Evolutionary conservation across 1,140 invertebrate species (phyloP).

Genomic region (Drosophila arizonae): DNA sequence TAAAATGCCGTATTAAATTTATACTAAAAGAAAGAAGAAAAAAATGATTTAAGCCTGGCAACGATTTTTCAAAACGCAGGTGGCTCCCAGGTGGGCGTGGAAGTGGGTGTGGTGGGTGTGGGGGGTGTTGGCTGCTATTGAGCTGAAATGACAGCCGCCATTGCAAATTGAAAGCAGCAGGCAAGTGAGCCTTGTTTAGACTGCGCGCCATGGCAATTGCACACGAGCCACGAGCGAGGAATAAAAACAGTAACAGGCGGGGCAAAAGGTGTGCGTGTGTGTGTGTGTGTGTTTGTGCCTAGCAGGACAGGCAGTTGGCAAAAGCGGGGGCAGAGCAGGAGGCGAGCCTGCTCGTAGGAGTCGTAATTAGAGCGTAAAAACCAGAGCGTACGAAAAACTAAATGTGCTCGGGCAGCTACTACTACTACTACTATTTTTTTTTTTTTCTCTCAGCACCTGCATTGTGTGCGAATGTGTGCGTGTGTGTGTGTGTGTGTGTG

Average conservation of each 20-base stretch:
- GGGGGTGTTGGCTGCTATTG: constrained; percentile 56
- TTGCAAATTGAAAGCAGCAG: constrained; percentile 77
- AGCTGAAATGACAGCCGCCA: constrained; percentile 78
- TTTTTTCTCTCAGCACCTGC: constrained; percentile 53
- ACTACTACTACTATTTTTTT: constrained; percentile 48
- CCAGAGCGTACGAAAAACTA: constrained; percentile 80
- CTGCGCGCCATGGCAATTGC: constrained; percentile 76
- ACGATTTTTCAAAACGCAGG: constrained; percentile 32
- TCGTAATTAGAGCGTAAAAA: constrained; percentile 81
- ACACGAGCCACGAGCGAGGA: constrained; percentile 50
- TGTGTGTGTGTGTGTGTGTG: constrained; percentile 35
- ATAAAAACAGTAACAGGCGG: constrained; percentile 41
- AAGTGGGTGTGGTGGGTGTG: no score
- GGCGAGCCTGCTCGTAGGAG: constrained; percentile 55
- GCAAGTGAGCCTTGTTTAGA: constrained; percentile 79
- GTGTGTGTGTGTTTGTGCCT: background rate
- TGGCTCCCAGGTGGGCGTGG: constrained; percentile 10
- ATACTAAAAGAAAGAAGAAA: background rate
- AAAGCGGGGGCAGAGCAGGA: no score
- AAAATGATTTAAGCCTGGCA: constrained; percentile 12
- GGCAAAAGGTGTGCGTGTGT: constrained; percentile 5
- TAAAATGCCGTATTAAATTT: no score
- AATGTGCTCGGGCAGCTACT: constrained; percentile 75
- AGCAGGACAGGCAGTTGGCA: constrained; percentile 4
- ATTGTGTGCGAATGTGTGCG: constrained; percentile 57